A percentile compares a stretch with the other conserved stretches of the same genome.
Evolutionary conservation across 2,113 vertebrate species (phyloP).

Genomic region (Saguinus imperator): DNA sequence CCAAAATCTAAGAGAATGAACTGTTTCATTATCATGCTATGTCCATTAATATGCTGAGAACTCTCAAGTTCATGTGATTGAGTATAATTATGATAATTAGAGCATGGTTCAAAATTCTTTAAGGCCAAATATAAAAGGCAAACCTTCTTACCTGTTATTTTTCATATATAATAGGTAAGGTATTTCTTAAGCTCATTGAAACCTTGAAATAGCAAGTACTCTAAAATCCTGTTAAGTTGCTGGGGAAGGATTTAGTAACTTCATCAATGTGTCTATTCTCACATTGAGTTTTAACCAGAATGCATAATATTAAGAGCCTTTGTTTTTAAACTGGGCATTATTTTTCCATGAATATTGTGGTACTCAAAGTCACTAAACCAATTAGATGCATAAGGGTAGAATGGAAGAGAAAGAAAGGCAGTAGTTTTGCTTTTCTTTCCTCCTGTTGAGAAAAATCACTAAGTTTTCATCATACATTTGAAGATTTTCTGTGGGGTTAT

Average conservation of each 20-base stretch:
- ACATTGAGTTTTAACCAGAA: not conserved
- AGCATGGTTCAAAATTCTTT: slow-evolving; percentile 13
- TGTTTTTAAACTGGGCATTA: not conserved
- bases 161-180: not conserved
- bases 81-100: slow-evolving; percentile 16
- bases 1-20: not conserved
- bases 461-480: not conserved
- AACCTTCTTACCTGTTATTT: not conserved
- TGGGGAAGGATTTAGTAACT: not conserved
- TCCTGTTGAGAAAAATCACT: not conserved
- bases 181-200: not conserved
- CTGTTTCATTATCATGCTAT: not conserved
- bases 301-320: not conserved
- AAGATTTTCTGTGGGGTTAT: not conserved
- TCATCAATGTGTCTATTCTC: not conserved
- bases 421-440: not conserved
- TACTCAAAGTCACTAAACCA: not conserved
- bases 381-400: not conserved
- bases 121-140: not conserved
- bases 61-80: not conserved
- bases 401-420: not conserved
- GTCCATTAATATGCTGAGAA: not conserved
- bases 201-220: not conserved
- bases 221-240: not conserved
- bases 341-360: not conserved